Base-by-base conservation (phyloP, 2,113 vertebrate genomes). In the Nothoprocta pentlandii region DNA sequence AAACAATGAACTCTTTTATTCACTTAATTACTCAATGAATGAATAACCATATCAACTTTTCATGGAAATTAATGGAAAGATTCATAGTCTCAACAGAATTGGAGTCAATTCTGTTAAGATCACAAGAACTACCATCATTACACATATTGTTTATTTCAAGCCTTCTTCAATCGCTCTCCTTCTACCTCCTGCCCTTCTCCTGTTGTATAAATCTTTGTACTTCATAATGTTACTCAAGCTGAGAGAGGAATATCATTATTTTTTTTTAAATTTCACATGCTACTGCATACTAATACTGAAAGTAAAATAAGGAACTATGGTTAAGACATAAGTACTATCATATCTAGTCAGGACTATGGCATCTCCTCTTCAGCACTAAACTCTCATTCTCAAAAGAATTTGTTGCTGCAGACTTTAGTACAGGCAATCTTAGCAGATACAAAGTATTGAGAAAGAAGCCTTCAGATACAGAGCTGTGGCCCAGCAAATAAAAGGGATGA, bases 1-100 rank as follows among this genome's bases (percentile, higher is more conserved):
- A 91, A 85, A 32, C 34, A 90, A 90, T 80, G 59, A 77, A 81
- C 36, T 92, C 53, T 58, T 32, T 81, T 87, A 80, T 21, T 87
- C 70, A 82, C 23, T 80, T 76, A 69, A 83, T 68, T 76, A 42
- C 46, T 83, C 68, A 84, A 80, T 74, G 68, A 80, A 66, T 47
- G 69, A 76, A 26, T 44, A n/a, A 10, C 90, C 64, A 78, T 87
- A n/a, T 85, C 74, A 90, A 91, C 85, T 85, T 26, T 90, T 17
- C 12, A 2, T 41, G 87, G 26, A 71, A 92, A 80, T 69, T 5
- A 80, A 87, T 44, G 19, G 42, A 85, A 84, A 78, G 54, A 80
- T 12, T 77, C 32, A 59, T 54, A 16, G 21, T 69, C 87, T 85
- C 64, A 77, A 49, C 54, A 73, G 39, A 71, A 49, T 78, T 51